These are phyloP conservation scores for Pelodiscus sinensis DNA, from an alignment of 2,113 vertebrate genomes.

Conservation along the genomic window DNA sequence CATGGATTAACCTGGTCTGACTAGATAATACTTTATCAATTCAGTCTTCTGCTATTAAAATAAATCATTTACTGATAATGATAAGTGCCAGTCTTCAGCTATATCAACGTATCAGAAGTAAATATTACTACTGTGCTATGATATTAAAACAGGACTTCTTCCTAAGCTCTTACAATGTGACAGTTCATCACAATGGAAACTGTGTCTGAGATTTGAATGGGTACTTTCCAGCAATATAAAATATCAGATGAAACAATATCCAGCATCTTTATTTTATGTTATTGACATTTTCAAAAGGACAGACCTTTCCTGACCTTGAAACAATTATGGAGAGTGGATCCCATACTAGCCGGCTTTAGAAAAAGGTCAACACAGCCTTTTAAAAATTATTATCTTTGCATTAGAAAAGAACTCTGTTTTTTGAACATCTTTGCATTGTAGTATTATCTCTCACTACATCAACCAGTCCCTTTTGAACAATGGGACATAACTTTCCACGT, in stretches of 20 bases:
- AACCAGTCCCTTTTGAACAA: slow-evolving; percentile 20
- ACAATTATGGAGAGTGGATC: neutral
- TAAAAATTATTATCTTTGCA: neutral
- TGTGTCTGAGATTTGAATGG: neutral
- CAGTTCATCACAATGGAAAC: neutral
- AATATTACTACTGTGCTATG: neutral
- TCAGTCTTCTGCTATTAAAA: slow-evolving; percentile 47
- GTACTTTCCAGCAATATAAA: neutral
- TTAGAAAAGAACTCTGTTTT: neutral
- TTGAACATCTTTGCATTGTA: slow-evolving; percentile 12
- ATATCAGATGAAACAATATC: neutral
- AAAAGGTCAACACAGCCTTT: neutral
- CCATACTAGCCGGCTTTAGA: neutral
- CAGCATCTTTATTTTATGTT: neutral
- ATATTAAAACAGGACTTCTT: neutral
- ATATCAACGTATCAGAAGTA: slow-evolving; percentile 26
- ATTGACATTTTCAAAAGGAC: neutral
- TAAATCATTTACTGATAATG: slow-evolving; percentile 16
- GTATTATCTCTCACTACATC: neutral
- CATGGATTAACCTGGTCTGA: slow-evolving; percentile 2
- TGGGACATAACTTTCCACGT: neutral
- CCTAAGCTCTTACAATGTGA: neutral
- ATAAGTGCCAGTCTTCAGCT: slow-evolving; percentile 7
- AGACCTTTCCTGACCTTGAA: neutral
- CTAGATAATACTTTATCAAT: neutral